Percentiles rank a stretch among this genome's conserved stretches.
Conservation (phyloP, 2,113 vertebrate species). For the Percopsis transmontana region DNA sequence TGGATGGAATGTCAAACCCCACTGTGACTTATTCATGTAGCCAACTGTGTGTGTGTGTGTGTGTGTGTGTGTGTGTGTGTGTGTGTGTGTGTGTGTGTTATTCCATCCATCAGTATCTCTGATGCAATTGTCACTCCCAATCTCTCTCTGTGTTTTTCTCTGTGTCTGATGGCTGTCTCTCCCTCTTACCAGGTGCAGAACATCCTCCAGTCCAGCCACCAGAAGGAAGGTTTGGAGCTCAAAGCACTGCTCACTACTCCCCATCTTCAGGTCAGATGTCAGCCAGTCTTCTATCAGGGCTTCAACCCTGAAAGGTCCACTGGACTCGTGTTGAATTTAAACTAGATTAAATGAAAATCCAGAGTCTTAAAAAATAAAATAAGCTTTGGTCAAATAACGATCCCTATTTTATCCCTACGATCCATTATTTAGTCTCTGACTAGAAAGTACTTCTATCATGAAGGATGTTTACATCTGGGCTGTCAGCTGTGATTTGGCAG, state of each 20-base stretch:
- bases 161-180: not conserved
- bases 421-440: too few species aligned
- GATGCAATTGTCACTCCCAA: not conserved
- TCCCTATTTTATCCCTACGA: too few species aligned
- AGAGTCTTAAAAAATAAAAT: too few species aligned
- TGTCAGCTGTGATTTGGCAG: not conserved
- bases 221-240: constrained; percentile 90
- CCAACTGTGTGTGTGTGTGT: constrained; percentile 1
- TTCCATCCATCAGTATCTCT: not conserved
- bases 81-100: not conserved
- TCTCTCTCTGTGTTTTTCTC: not conserved
- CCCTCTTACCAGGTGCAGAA: constrained; percentile 83
- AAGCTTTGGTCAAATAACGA: too few species aligned
- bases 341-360: too few species aligned
- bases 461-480: too few species aligned
- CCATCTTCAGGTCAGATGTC: constrained; percentile 86
- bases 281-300: not conserved
- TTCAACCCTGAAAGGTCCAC: too few species aligned
- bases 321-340: too few species aligned
- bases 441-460: too few species aligned
- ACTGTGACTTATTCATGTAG: constrained; percentile 31
- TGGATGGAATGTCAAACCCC: constrained; percentile 29
- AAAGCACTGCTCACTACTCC: constrained; percentile 86
- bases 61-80: not conserved
- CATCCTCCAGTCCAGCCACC: constrained; percentile 86